Conservation (phyloP, 2,888 invertebrate species). For the Caenorhabditis sp. region DNA sequence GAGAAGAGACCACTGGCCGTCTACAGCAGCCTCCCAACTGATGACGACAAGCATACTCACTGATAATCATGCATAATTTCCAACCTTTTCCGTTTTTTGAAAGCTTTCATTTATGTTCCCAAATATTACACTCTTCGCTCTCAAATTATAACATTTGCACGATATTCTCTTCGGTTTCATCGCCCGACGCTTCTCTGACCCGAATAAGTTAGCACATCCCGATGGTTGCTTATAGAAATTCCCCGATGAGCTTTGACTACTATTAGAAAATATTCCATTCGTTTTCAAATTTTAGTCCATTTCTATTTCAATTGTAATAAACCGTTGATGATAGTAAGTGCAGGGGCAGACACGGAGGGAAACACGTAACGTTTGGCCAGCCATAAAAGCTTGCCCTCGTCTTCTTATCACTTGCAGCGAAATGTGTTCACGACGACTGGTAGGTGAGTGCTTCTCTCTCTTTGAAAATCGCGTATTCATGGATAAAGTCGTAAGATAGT, state of each 20-base stretch:
- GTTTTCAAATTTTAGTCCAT: slow-evolving; percentile 43
- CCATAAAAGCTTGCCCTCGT: slow-evolving; percentile 50
- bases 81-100: neutral
- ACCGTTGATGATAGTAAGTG: slow-evolving; percentile 36
- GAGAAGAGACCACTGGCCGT: slow-evolving; percentile 63
- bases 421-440: slow-evolving; percentile 60
- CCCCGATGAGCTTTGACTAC: slow-evolving; percentile 54
- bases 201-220: slow-evolving; percentile 24
- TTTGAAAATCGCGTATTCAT: slow-evolving; percentile 7
- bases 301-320: slow-evolving; percentile 42
- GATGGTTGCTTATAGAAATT: slow-evolving; percentile 53
- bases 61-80: slow-evolving; percentile 27
- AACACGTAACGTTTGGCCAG: slow-evolving; percentile 54
- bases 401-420: slow-evolving; percentile 62
- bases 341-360: slow-evolving; percentile 15
- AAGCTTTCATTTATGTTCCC: slow-evolving; percentile 4
- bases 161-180: slow-evolving; percentile 35
- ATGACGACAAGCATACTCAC: slow-evolving; percentile 59
- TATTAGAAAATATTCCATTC: slow-evolving; percentile 20
- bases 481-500: slow-evolving; percentile 7
- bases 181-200: slow-evolving; percentile 32
- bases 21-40: slow-evolving; percentile 63
- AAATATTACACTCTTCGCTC: slow-evolving; percentile 4
- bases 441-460: slow-evolving; percentile 56
- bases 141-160: neutral